Base-by-base conservation (phyloP, 2,888 invertebrate genomes). In the Drosophila rellima region DNA sequence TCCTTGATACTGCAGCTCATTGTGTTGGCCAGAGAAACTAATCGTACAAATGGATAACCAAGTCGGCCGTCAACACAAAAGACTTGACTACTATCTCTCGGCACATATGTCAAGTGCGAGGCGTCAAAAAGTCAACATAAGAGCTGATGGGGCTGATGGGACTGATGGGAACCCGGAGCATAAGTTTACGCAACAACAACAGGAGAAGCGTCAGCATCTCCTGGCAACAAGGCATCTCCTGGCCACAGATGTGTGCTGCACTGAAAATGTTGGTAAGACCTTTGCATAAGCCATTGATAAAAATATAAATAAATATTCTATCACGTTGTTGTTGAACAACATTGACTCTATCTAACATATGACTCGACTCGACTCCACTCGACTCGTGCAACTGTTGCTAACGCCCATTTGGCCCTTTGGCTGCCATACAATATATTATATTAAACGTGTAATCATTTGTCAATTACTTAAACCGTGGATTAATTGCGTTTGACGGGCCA, bases 391-490 rank as follows among this genome's bases (percentile, higher is more conserved):
- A 54, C 39, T 70, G 74, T 64, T 74, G 64, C 52, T 11, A 62
- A 35, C 51, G 45, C 35, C 44, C 26, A 7, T 33, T n/a, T 23
- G 26, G 51, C 40, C 56, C 15, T 45, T 35, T 23, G n/a, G 23
- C 45, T 59, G 54, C 42, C 73, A 74, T 74, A 79, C 73, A 26
- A 26, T 26, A 7, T 26, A 26, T 74, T 74, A 81, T 78, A 72
- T 78, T 72, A 62, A 78, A 70, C 73, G 70, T 78, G 72, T 80
- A 85, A 85, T 86, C 88, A 82, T 86, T 86, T 85, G 86, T 86
- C 86, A 86, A 86, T 86, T 86, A 85, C 86, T 88, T 86, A 86
- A 86, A 67, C 74, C 80, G 39, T 66, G 82, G 78, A 75, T 86
- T 88, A 86, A 78, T 85, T 83, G 81, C 54, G 44, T 55, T 64